These are phyloP conservation scores for Parochlus steinenii DNA, from an alignment of 2,888 invertebrate genomes.

Conservation along the genomic window DNA sequence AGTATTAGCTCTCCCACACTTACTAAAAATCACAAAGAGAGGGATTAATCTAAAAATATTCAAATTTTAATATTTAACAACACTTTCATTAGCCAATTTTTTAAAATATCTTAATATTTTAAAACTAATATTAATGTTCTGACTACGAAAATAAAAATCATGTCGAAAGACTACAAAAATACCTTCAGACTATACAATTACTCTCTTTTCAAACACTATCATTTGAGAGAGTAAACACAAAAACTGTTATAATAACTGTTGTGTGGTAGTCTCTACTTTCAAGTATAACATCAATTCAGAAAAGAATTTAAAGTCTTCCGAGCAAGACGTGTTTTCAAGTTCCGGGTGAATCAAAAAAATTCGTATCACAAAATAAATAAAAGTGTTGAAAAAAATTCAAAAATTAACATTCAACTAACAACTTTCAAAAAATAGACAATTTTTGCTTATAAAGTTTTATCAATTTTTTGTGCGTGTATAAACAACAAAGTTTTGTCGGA, in stretches of 20 bases:
- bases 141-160: neutral
- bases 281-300: no score
- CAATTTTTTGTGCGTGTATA: slow-evolving; percentile 9
- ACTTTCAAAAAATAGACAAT: no score
- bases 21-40: no score
- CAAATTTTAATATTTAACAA: no score
- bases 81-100: neutral
- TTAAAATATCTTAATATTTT: neutral
- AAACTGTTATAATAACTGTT: neutral
- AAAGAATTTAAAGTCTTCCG: no score
- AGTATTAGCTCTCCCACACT: no score
- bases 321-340: no score
- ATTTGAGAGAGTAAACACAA: neutral
- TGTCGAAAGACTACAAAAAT: neutral
- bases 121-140: neutral
- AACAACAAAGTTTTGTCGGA: slow-evolving; percentile 1
- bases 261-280: no score
- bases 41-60: neutral
- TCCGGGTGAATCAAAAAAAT: neutral
- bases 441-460: slow-evolving; percentile 12
- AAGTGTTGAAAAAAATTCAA: neutral
- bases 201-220: slow-evolving; percentile 3
- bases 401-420: slow-evolving; percentile 5
- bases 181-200: neutral
- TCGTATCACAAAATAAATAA: neutral